A percentile compares a stretch with the other conserved stretches of the same genome.
These are phyloP conservation scores for Sula dactylatra DNA, from an alignment of 2,113 vertebrate genomes.

Conservation along the genomic window DNA sequence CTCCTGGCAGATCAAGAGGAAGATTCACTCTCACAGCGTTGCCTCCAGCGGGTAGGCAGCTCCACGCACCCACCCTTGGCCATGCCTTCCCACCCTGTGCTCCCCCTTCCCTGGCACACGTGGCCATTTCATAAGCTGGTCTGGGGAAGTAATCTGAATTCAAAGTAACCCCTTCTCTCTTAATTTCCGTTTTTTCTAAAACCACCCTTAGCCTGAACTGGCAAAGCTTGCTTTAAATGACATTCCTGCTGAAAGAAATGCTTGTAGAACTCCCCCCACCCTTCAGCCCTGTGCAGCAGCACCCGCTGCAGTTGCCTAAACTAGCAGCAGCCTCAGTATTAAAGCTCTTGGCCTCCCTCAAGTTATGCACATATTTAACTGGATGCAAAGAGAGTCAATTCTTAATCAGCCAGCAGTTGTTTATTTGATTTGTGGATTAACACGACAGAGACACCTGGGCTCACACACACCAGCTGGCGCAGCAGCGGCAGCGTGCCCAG, in stretches of 20 bases:
- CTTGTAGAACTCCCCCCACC: not conserved
- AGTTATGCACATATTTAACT: not conserved
- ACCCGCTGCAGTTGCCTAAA: not conserved
- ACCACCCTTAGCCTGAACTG: not conserved
- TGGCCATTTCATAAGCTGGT: not conserved
- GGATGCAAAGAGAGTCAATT: not conserved
- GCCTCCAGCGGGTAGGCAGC: not conserved
- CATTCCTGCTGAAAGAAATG: not conserved
- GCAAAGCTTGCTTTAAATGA: not conserved
- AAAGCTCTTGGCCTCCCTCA: not conserved
- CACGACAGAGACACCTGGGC: not conserved
- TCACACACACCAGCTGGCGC: not conserved
- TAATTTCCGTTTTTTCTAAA: not conserved
- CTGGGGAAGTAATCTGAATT: not conserved
- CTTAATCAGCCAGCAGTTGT: not conserved
- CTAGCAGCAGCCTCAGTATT: not conserved
- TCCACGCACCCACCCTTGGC: not conserved
- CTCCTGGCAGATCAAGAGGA: not conserved
- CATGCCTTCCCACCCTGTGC: not conserved
- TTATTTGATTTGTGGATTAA: not conserved
- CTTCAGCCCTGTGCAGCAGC: not conserved
- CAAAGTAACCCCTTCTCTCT: not conserved
- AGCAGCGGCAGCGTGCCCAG: fast-evolving
- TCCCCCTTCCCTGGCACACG: not conserved
- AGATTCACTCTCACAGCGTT: fast-evolving